phyloP scores from a whole-genome alignment of 2,797 vertebrate genomes.

The Hylomyscus alleni region DNA sequence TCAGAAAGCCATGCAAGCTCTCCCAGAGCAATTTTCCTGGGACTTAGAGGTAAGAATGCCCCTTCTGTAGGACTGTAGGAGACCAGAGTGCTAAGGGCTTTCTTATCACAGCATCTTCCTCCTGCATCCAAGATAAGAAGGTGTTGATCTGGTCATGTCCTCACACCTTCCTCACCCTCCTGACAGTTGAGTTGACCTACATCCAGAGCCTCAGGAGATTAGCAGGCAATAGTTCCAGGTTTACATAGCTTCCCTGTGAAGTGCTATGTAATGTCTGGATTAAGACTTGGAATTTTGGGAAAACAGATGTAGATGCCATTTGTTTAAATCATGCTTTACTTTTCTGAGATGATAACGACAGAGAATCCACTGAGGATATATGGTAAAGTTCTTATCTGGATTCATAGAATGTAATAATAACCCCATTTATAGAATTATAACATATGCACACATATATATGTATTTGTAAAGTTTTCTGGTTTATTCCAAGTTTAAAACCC shows the following conservation, averaged over 20 bases:
- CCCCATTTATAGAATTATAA: background rate
- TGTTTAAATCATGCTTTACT: slow-evolving; percentile 47
- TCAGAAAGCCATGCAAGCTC: background rate
- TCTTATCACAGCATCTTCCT: background rate
- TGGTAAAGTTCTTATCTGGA: background rate
- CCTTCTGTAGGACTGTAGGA: background rate
- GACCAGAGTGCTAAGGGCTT: background rate
- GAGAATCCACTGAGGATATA: background rate
- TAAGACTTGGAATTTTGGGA: slow-evolving; percentile 15
- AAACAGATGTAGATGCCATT: background rate
- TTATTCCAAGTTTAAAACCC: slow-evolving; percentile 15
- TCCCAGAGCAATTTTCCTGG: background rate
- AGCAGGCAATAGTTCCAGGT: slow-evolving; percentile 1
- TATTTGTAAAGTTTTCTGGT: background rate
- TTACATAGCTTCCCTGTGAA: background rate
- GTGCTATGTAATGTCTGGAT: background rate
- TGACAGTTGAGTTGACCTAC: background rate
- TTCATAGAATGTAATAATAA: background rate
- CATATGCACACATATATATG: background rate
- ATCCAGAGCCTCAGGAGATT: fast-evolving
- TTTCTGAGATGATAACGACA: slow-evolving; percentile 29
- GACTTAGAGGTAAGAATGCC: background rate
- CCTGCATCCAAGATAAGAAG: background rate
- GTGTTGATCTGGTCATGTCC: background rate
- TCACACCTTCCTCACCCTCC: background rate